Base-by-base conservation (phyloP, 2,113 vertebrate genomes). In the Melanostigma gelatinosum region DNA sequence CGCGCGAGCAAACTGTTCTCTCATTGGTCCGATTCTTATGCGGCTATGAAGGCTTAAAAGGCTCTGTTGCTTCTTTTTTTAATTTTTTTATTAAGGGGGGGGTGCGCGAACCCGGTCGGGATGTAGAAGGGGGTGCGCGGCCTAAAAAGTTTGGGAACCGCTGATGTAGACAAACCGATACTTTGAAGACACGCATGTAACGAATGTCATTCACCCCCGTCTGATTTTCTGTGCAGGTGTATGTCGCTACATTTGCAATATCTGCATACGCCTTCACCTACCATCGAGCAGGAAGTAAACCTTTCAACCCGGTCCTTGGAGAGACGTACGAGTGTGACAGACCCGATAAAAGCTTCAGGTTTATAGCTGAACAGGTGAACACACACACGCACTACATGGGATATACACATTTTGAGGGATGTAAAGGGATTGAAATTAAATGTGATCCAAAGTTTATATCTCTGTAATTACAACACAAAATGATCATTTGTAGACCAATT, bases 251-350 rank as follows among this genome's bases (percentile, higher is more conserved):
- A 6, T 99, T 99, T 93, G 97, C 97, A 2, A 94, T 98, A 62
- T 96, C 98, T 22, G 96, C 96, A 0, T 99, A 99, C 29, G 95
- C 97, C 0, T 97, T 97, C 74, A 97, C 95, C 91, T 97, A 96
- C 91, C 95, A 95, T 88, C 93, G 98, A 79, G 97, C 97, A 20
- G 97, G 97, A 72, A 98, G 97, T 90, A 99, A 99, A 84, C 98
- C 98, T 10, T 99, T 99, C 85, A 99, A 99, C 86, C 98, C 98
- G 0, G 95, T 99, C 50, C 96, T 99, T 48, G 98, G 98, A 91
- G 98, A 99, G 92, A 99, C 97, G 0, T 99, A 96, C 6, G 98
- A 99, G 93, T 98, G 96, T 83, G 88, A 96, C 78, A 95, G 96
- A 38, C 96, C 97, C 65, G 98, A 99, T 87, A 96, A 96, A 77